Evolutionary conservation across 2,113 vertebrate genomes (phyloP).

Genomic region (Phaethon lepturus): DNA sequence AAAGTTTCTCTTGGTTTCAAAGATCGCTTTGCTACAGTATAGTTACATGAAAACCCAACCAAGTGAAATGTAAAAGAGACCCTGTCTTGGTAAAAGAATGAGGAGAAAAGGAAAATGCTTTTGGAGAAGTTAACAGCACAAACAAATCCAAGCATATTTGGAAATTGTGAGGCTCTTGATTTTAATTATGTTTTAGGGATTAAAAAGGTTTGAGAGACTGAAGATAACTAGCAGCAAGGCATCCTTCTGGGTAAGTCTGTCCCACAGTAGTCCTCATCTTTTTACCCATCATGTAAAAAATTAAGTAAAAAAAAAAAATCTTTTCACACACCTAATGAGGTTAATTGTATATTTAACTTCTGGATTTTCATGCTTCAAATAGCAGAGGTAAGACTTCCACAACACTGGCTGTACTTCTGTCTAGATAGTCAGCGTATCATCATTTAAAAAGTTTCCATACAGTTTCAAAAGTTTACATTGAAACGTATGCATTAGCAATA

Average conservation of each 20-base stretch:
- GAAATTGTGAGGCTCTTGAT: neutral
- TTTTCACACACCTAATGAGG: neutral
- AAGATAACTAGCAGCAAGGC: neutral
- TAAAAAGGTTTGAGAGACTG: neutral
- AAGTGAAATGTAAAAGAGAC: neutral
- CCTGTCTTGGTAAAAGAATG: rapidly evolving
- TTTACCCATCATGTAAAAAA: neutral
- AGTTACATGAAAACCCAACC: neutral
- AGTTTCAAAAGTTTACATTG: neutral
- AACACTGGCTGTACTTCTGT: neutral
- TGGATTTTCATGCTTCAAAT: neutral
- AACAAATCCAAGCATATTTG: neutral
- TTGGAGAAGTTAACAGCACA: neutral
- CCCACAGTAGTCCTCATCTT: neutral
- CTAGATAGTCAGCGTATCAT: neutral
- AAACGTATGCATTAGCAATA: neutral
- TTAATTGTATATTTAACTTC: neutral
- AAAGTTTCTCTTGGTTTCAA: neutral
- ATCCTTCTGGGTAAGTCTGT: neutral
- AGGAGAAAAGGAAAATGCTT: neutral
- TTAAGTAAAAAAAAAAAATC: neutral
- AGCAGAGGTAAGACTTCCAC: neutral
- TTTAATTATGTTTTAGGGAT: no score
- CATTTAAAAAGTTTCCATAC: neutral
- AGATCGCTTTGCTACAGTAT: neutral